Percentiles rank a stretch among this genome's conserved stretches.
Conservation (phyloP, 2,797 vertebrate species). For the Morus bassanus region DNA sequence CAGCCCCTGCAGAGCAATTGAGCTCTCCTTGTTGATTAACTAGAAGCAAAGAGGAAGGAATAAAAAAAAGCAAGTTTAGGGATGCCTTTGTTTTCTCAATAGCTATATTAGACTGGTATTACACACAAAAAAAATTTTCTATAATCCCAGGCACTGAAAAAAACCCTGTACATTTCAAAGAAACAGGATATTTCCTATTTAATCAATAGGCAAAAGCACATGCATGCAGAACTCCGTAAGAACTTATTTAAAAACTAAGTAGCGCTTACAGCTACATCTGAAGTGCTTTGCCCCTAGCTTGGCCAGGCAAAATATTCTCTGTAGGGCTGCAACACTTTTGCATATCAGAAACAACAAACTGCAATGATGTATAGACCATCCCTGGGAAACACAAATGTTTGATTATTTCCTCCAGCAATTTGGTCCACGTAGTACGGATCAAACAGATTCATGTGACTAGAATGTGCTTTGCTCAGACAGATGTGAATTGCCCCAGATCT, state of each 20-base stretch:
- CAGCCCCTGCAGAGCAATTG: not conserved
- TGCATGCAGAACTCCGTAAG: not conserved
- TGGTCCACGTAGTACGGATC: not conserved
- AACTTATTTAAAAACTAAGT: not conserved
- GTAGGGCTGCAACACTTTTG: not conserved
- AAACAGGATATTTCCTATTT: not conserved
- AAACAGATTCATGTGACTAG: not conserved
- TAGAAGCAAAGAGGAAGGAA: not conserved
- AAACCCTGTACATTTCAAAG: not conserved
- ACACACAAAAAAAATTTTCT: not conserved
- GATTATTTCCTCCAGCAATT: not conserved
- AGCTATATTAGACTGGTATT: not conserved
- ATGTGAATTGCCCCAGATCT: not conserved
- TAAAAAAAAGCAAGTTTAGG: not conserved
- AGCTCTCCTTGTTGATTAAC: not conserved
- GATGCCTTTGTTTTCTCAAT: not conserved
- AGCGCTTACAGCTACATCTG: not conserved
- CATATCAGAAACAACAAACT: not conserved
- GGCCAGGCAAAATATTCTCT: not conserved
- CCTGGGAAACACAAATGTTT: not conserved
- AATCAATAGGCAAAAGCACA: not conserved
- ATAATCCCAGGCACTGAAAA: not conserved
- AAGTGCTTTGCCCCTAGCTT: not conserved
- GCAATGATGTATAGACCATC: not conserved
- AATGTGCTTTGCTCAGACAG: not conserved